phyloP scores from a whole-genome alignment of 2,113 vertebrate species.

The Corapipo altera region DNA sequence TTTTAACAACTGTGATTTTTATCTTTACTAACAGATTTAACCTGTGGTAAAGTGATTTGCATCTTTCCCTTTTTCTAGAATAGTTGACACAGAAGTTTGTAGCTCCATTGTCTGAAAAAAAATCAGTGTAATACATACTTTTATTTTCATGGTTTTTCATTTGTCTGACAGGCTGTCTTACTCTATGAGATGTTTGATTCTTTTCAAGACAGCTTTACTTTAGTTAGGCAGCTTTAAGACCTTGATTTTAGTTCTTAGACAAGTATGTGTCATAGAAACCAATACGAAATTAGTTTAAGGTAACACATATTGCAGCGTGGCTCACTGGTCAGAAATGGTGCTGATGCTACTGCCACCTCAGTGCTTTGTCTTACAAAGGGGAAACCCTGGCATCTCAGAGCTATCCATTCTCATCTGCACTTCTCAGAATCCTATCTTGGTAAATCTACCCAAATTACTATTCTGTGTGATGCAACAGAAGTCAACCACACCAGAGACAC shows the following conservation, averaged over 20 bases:
- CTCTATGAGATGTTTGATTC: background rate
- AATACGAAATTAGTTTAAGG: background rate
- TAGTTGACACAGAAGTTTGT: background rate
- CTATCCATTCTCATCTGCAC: background rate
- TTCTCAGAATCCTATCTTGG: background rate
- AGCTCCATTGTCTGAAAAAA: background rate
- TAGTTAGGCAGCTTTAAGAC: background rate
- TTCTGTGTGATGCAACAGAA: background rate
- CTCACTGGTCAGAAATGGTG: background rate
- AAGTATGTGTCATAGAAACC: background rate
- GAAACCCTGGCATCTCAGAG: background rate
- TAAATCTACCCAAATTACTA: background rate
- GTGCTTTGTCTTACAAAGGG: background rate
- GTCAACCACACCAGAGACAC: background rate
- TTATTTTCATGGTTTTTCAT: background rate
- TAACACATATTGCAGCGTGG: fast-evolving
- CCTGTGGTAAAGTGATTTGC: background rate
- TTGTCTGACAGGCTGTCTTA: background rate
- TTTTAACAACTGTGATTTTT: background rate
- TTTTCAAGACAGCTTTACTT: background rate
- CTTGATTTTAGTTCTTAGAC: background rate
- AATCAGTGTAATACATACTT: fast-evolving
- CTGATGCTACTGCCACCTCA: background rate
- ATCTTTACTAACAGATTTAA: background rate
- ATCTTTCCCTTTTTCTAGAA: background rate